phyloP scores from a whole-genome alignment of 2,888 invertebrate species.

The Frankliniella intonsa region DNA sequence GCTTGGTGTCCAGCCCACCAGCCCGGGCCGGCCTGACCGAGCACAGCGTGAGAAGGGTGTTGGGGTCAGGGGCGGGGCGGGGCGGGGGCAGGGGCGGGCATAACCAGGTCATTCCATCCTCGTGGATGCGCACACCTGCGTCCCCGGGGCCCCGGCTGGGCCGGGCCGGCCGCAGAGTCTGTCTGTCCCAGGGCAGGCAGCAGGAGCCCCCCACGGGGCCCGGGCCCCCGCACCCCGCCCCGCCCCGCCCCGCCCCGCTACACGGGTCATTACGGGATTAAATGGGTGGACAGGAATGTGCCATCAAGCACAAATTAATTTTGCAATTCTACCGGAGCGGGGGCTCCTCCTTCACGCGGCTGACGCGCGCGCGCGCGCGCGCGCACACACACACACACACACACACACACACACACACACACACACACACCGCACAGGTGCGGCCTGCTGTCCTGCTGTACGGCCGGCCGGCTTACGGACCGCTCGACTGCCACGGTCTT shows the following conservation, averaged over 20 bases:
- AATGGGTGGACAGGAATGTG: slow-evolving; percentile 22
- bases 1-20: no score
- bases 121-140: neutral
- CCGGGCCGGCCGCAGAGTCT: neutral
- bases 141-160: neutral
- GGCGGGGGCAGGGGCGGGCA: neutral
- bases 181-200: neutral
- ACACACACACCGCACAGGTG: no score
- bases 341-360: no score
- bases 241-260: neutral
- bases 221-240: neutral
- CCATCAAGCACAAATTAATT: slow-evolving; percentile 24
- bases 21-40: no score
- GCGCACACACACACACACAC: no score
- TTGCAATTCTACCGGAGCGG: neutral
- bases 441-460: no score
- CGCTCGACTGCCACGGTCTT: no score
- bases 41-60: no score
- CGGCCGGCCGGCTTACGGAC: no score
- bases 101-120: slow-evolving; percentile 18
- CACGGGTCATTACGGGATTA: slow-evolving; percentile 18
- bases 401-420: no score
- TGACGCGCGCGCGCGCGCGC: no score
- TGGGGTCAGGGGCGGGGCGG: neutral
- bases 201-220: neutral